Conservation (phyloP, 2,113 vertebrate species). For the Hippocampus guttulatus region DNA sequence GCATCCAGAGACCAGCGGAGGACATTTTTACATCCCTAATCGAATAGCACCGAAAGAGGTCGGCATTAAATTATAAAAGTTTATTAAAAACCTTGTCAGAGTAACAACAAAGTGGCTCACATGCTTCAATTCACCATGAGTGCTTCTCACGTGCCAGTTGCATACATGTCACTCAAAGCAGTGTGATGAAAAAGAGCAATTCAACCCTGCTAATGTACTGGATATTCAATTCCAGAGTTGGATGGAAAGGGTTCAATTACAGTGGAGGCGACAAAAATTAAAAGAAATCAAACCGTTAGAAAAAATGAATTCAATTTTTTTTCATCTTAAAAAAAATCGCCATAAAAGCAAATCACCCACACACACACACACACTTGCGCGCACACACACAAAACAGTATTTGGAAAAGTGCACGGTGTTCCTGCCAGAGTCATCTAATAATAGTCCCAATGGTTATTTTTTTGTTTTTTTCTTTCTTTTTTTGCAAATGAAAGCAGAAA, state of each 20-base stretch:
- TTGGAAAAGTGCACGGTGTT: slow-evolving; percentile 66
- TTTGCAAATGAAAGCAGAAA: slow-evolving; percentile 53
- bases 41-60: slow-evolving; percentile 66
- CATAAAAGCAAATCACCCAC: slow-evolving; percentile 48
- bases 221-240: slow-evolving; percentile 52
- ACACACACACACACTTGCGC: neutral
- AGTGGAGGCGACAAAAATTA: slow-evolving; percentile 60
- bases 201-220: slow-evolving; percentile 42
- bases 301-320: slow-evolving; percentile 36
- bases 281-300: neutral
- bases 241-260: slow-evolving; percentile 57
- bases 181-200: slow-evolving; percentile 44
- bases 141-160: slow-evolving; percentile 36
- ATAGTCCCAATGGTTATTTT: slow-evolving; percentile 27
- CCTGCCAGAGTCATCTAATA: slow-evolving; percentile 47
- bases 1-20: slow-evolving; percentile 41
- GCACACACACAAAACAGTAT: slow-evolving; percentile 20
- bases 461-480: slow-evolving; percentile 35
- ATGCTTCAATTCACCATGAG: slow-evolving; percentile 41
- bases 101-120: slow-evolving; percentile 53
- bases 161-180: slow-evolving; percentile 27
- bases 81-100: slow-evolving; percentile 57
- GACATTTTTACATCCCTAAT: slow-evolving; percentile 34
- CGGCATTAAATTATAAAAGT: slow-evolving; percentile 62
- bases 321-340: slow-evolving; percentile 31